These are phyloP conservation scores for Myopa tessellatipennis DNA, from an alignment of 2,888 invertebrate species.

Conservation along the genomic window DNA sequence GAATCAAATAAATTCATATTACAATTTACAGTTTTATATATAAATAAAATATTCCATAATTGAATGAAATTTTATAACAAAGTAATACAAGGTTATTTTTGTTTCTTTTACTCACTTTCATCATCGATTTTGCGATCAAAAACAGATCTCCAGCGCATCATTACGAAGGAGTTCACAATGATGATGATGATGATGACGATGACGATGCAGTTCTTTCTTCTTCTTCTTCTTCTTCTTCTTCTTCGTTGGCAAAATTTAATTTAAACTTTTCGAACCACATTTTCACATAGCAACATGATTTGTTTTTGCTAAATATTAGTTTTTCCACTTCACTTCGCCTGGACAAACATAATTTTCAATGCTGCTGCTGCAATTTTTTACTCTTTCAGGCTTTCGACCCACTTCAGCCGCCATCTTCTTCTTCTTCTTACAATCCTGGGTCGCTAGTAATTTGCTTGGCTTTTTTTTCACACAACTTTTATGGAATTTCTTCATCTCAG, in stretches of 20 bases:
- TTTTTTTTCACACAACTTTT: neutral
- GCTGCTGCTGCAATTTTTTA: neutral
- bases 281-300: slow-evolving; percentile 9
- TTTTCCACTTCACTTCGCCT: neutral
- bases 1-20: too few relatives aligned
- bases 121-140: too few relatives aligned
- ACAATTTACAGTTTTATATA: too few relatives aligned
- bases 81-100: too few relatives aligned
- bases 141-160: too few relatives aligned
- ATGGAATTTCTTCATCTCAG: neutral
- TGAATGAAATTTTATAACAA: too few relatives aligned
- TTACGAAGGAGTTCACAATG: too few relatives aligned
- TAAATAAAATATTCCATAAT: too few relatives aligned
- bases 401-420: neutral
- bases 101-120: too few relatives aligned
- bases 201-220: too few relatives aligned
- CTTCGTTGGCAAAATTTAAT: slow-evolving; percentile 20
- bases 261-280: slow-evolving; percentile 23
- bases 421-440: neutral
- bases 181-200: too few relatives aligned
- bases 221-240: too few relatives aligned
- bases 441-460: neutral
- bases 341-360: slow-evolving; percentile 30
- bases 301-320: neutral
- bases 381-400: neutral